Evolutionary conservation across 2,888 invertebrate genomes (phyloP), one percentile per base, ranked within the genome.

Genomic region (Stratiomys singularior): DNA sequence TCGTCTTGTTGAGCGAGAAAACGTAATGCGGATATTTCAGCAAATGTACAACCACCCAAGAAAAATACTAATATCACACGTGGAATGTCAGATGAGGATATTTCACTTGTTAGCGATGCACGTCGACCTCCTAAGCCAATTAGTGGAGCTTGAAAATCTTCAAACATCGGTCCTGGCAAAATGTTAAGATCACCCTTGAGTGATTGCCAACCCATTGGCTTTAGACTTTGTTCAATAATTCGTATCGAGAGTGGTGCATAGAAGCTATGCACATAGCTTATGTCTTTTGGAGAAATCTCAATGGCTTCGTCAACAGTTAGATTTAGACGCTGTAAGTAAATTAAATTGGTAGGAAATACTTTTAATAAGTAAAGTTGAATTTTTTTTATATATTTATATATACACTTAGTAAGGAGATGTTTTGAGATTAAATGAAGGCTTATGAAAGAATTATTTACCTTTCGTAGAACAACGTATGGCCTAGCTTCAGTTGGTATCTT

Each of bases 1-100:
- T 94, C 94, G 84, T 94, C 94, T 84, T 93, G 92, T 81, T 93
- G 93, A 13, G 93, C 92, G 23, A 94, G 88, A 82, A 91, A 93
- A 78, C 94, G 89, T 11, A 94, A 84, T 0, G 94, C 93, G 0
- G 94, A 93, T 83, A 94, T 93, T 88, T 99, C 99, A 1, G 98
- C 96, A 88, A 93, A 96, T 0, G 99, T 99, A 85, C 98, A 96
- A 0, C 99, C 99, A 3, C 99, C 99, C 18, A 99, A 92, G 85
- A 98, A 98, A 86, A 98, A 96, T 0, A 99, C 96, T 0, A 99
- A 88, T 9, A 97, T 92, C 1, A 96, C 93, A 81, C 85, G 83
- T 60, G 84, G 84, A 76, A 83, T 82, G 80, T 87, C 83, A 76
- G 85, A 82, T 76, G 85, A 84, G 1, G 92, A 91, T 78, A 88